Evolutionary conservation across 2,888 invertebrate species (phyloP), one percentile per base, ranked within the genome.

Genomic region (Eremobia ochroleuca): DNA sequence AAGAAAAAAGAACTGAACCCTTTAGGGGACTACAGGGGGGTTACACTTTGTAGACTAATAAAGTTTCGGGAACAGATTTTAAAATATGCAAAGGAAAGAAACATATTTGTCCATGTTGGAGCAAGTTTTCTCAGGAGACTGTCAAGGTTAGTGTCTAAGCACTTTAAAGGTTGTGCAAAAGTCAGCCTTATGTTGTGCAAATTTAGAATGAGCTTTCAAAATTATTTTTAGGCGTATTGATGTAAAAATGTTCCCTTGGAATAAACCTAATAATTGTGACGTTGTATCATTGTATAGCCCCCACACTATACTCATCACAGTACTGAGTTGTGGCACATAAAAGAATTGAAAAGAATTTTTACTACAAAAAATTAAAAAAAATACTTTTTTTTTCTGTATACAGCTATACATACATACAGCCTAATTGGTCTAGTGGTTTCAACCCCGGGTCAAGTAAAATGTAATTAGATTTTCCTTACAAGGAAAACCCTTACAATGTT

Each of bases 381-480:
- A 59, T 46, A 55, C 13, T 37, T 65, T 82, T 34, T 34, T 34
- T 4, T 34, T 3, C 37, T 40, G 37, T 75, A 82, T 55, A 81
- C 58, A 76, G 52, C 79, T 80, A 81, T 79, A 79, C 71, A n/a
- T n/a, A n/a, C n/a, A n/a, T n/a, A n/a, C n/a, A n/a, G 28, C 55
- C 67, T 83, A 81, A 83, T 77, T 71, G 71, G 78, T 52, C 46
- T 67, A 67, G 73, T 73, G 68, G 73, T 59, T 83, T 83, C 68
- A 65, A 69, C 28, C 55, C 15, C 43, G 61, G 73, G 73, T 84
- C 84, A 71, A 71, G 52, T 21, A 71, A 70, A 70, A 66, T 70
- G 73, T 79, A 74, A 82, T 82, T 84, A 74, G 69, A 67, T 84
- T 82, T 70, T 67, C 84, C 84, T 74, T 84, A 71, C 71, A 61